A percentile compares a stretch with the other conserved stretches of the same genome.
phyloP scores from a whole-genome alignment of 1,140 invertebrate genomes.

The Daktulosphaira vitifoliae region DNA sequence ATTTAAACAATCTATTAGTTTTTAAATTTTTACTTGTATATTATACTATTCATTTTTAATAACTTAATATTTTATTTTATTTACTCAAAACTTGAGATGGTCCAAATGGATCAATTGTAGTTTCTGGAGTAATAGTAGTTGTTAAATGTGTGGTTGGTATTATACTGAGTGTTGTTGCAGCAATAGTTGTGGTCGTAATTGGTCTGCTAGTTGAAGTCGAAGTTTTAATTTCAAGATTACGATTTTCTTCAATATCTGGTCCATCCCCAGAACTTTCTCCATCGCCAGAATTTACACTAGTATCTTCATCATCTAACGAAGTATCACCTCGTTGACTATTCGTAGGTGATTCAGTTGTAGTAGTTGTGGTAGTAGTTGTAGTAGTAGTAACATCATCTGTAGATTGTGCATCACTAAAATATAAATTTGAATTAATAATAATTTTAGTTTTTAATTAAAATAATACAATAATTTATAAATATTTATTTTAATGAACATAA shows the following conservation, averaged over 20 bases:
- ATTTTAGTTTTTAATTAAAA: no score
- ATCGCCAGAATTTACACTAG: slow-evolving; percentile 10
- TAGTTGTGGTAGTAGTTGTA: neutral
- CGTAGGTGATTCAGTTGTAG: no score
- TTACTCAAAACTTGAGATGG: slow-evolving; percentile 32
- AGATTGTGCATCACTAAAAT: no score
- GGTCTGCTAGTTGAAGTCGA: no score
- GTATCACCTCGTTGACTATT: neutral
- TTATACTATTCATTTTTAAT: no score
- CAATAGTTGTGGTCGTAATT: neutral
- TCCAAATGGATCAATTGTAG: neutral
- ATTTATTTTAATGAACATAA: no score
- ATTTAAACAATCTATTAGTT: no score
- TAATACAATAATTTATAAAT: no score
- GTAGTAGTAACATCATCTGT: neutral
- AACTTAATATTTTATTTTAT: slow-evolving; percentile 22
- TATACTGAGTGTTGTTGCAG: no score
- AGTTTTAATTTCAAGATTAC: neutral
- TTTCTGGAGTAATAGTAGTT: neutral
- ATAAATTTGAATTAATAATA: no score
- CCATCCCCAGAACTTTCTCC: neutral
- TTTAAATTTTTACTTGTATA: no score
- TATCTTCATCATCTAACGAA: slow-evolving; percentile 25
- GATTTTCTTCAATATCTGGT: neutral
- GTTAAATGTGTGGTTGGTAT: no score